phyloP scores from a whole-genome alignment of 2,113 vertebrate genomes.

The Megaleporinus macrocephalus region DNA sequence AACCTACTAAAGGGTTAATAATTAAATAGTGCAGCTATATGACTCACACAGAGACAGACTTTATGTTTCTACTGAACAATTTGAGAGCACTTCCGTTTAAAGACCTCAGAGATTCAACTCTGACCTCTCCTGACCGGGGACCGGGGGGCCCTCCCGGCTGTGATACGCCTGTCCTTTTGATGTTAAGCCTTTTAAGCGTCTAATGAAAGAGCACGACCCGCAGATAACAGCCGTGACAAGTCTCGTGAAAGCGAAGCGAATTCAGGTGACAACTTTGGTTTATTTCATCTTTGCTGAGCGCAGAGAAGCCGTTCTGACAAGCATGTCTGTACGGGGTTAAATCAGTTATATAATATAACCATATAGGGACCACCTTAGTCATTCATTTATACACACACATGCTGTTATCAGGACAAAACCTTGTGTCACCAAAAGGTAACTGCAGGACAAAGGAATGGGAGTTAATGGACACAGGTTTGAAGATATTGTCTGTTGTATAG shows the following conservation, averaged over 20 bases:
- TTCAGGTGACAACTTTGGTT: slow-evolving; percentile 42
- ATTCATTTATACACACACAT: background rate
- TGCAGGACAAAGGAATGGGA: too few species aligned
- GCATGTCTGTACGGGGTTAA: background rate
- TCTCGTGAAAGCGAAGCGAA: slow-evolving; percentile 40
- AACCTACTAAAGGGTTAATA: too few species aligned
- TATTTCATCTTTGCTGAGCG: slow-evolving; percentile 7
- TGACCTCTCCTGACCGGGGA: background rate
- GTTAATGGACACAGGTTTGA: too few species aligned
- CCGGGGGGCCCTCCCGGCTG: background rate
- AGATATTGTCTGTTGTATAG: too few species aligned
- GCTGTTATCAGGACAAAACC: too few species aligned
- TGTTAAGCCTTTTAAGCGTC: slow-evolving; percentile 30
- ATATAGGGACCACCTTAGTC: background rate
- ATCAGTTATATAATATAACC: slow-evolving; percentile 1
- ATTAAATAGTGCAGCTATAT: too few species aligned
- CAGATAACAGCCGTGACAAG: slow-evolving; percentile 14
- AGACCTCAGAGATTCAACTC: background rate
- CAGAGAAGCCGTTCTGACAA: background rate
- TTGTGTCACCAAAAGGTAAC: background rate
- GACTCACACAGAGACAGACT: too few species aligned
- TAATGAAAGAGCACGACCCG: slow-evolving; percentile 8
- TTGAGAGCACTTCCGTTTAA: too few species aligned
- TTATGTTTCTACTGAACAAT: too few species aligned
- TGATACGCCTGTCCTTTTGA: slow-evolving; percentile 35